Base-by-base conservation (phyloP, 1,140 invertebrate species). In the Philopotamus ludificatus region DNA sequence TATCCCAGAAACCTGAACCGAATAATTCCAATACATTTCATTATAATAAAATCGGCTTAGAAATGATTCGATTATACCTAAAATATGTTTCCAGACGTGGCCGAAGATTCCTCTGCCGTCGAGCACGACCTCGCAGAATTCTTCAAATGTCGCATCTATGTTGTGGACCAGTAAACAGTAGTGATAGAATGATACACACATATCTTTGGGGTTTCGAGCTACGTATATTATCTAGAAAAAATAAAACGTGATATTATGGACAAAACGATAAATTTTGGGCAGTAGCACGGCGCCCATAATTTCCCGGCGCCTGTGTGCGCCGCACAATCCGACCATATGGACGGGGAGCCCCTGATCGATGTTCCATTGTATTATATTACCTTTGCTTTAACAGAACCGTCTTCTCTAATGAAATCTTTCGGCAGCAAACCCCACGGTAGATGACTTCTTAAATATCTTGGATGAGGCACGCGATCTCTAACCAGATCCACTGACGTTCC, bases 131-230 rank as follows among this genome's bases (percentile, higher is more conserved):
- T 93, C 85, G 39, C 87, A 88, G 74, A 94, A 95, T 8, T 92
- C 87, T n/a, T 91, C 86, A 71, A 95, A 91, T 1, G 83, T 81
- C 0, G 87, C 87, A 60, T 86, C 86, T 0, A 90, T 76, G 7
- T 85, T 82, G 67, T 91, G 87, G 12, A 93, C 81, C n/a, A 87
- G 70, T 69, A 79, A 84, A 69, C 86, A 87, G 73, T 95, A 95
- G 75, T 97, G 88, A 74, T 91, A 97, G 73, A 91, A 95, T 0
- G 94, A 97, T 0, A 98, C 93, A 47, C 91, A 91, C 63, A 91
- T 87, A 74, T 98, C 95, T 77, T 97, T 98, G 1, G 95, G 94
- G 80, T 98, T 96, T 49, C 96, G 84, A 0, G 90, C 85, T 0
- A 94, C 86, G 74, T 97, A 98, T 49, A 98, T 89, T 1, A 97